Evolutionary conservation across 2,113 vertebrate genomes (phyloP).

Genomic region (Neogobius melanostomus): DNA sequence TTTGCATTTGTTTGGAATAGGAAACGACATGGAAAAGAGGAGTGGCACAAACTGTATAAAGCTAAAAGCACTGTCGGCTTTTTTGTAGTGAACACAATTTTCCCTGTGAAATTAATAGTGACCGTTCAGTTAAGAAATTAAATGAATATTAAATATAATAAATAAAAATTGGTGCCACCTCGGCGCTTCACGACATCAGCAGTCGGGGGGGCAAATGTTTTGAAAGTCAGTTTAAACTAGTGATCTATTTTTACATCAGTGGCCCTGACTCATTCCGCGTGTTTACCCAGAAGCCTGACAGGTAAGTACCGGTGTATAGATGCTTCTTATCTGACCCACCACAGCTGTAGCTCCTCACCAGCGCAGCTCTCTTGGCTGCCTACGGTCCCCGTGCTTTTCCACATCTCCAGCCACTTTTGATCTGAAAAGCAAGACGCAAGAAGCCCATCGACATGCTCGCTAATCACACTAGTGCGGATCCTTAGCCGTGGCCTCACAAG

Average conservation of each 20-base stretch:
- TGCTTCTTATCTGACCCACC: slow-evolving; percentile 55
- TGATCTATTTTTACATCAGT: slow-evolving; percentile 45
- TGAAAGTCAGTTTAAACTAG: slow-evolving; percentile 21
- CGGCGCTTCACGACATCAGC: too few species aligned
- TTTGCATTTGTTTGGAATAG: too few species aligned
- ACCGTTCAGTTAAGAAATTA: too few species aligned
- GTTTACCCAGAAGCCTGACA: slow-evolving; percentile 45
- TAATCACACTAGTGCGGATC: slow-evolving; percentile 55
- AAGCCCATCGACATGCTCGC: slow-evolving; percentile 46
- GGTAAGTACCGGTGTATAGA: slow-evolving; percentile 24
- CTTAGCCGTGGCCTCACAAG: slow-evolving; percentile 63
- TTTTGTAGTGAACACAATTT: too few species aligned
- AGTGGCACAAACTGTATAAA: too few species aligned
- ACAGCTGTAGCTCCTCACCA: slow-evolving; percentile 33
- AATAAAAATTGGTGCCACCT: too few species aligned
- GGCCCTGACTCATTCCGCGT: slow-evolving; percentile 34
- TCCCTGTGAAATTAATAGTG: too few species aligned
- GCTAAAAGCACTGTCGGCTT: too few species aligned
- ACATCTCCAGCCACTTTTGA: slow-evolving; percentile 48
- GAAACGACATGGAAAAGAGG: too few species aligned
- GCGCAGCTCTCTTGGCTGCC: slow-evolving; percentile 37
- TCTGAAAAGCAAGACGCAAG: slow-evolving; percentile 53
- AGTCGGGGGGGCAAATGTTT: too few species aligned
- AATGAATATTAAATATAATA: too few species aligned
- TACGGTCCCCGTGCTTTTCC: slow-evolving; percentile 19